These are phyloP conservation scores for Lasius fuliginosus DNA, from an alignment of 2,888 invertebrate genomes.

Conservation along the genomic window DNA sequence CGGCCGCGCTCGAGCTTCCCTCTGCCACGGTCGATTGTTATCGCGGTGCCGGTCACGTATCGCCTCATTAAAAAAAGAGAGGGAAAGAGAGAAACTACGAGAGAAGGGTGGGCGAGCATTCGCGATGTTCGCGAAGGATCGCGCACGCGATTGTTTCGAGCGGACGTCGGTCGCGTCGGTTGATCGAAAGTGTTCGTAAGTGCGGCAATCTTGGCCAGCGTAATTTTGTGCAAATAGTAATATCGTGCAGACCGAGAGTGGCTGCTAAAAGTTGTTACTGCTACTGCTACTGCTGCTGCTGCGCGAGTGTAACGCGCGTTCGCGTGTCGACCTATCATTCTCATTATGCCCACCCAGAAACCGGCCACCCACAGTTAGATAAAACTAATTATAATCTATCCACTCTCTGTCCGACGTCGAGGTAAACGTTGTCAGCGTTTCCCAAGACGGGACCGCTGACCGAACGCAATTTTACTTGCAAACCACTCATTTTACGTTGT, in stretches of 20 bases:
- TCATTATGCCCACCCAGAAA: conserved; percentile 78
- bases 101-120: conserved; percentile 30
- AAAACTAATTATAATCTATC: conserved; percentile 84
- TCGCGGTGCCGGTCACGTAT: conserved; percentile 37
- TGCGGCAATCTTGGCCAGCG: conserved; percentile 80
- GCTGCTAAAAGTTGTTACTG: conserved; percentile 58
- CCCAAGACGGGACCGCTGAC: conserved; percentile 59
- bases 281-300: conserved; percentile 37
- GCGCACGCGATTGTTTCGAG: conserved; percentile 72
- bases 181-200: conserved; percentile 81
- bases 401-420: conserved; percentile 74
- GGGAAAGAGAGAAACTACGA: conserved; percentile 42
- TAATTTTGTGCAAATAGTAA: conserved; percentile 85
- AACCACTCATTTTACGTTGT: conserved; percentile 74
- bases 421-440: conserved; percentile 75
- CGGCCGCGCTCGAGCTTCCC: not conserved
- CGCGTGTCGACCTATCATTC: conserved; percentile 83
- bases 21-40: conserved; percentile 47
- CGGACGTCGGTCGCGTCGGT: conserved; percentile 64
- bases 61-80: conserved; percentile 47
- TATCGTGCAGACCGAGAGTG: conserved; percentile 82
- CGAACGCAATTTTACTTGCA: conserved; percentile 78
- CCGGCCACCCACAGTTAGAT: conserved; percentile 76
- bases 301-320: conserved; percentile 59
- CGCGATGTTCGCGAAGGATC: conserved; percentile 64